These are phyloP conservation scores for Orchestes rusci DNA, from an alignment of 2,888 invertebrate species.

Conservation along the genomic window DNA sequence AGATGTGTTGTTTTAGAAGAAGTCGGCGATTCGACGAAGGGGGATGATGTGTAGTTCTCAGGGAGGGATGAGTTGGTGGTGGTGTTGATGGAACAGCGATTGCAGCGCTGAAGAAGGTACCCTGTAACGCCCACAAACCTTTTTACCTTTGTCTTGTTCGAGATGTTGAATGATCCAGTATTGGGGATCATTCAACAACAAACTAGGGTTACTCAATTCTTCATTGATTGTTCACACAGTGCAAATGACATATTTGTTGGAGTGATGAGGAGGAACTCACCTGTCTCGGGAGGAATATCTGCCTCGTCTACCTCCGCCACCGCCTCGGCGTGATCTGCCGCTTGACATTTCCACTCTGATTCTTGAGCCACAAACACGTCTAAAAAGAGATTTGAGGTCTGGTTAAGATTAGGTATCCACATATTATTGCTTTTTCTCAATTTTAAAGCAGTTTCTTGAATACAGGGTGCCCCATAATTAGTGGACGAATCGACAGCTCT, in stretches of 20 bases:
- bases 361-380: constrained; percentile 81
- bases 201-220: too few species aligned
- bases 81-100: constrained; percentile 31
- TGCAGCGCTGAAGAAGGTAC: constrained; percentile 39
- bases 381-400: constrained; percentile 37
- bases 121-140: constrained; percentile 41
- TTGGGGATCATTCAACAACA: too few species aligned
- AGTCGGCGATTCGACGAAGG: constrained; percentile 26
- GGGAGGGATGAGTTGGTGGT: constrained; percentile 35
- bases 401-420: constrained; percentile 2
- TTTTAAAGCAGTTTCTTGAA: too few species aligned
- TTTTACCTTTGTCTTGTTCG: constrained; percentile 27
- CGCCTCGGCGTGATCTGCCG: constrained; percentile 68
- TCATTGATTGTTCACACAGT: neutral
- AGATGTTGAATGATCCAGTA: too few species aligned
- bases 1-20: constrained; percentile 36
- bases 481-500: too few species aligned
- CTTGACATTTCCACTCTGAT: constrained; percentile 92
- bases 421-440: too few species aligned
- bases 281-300: constrained; percentile 40
- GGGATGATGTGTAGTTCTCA: constrained; percentile 37
- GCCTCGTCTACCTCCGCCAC: constrained; percentile 37
- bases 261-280: constrained; percentile 17
- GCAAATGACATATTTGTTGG: neutral
- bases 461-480: too few species aligned